Base-by-base conservation (phyloP, 2,797 vertebrate genomes). In the Lophotriccus pileatus region DNA sequence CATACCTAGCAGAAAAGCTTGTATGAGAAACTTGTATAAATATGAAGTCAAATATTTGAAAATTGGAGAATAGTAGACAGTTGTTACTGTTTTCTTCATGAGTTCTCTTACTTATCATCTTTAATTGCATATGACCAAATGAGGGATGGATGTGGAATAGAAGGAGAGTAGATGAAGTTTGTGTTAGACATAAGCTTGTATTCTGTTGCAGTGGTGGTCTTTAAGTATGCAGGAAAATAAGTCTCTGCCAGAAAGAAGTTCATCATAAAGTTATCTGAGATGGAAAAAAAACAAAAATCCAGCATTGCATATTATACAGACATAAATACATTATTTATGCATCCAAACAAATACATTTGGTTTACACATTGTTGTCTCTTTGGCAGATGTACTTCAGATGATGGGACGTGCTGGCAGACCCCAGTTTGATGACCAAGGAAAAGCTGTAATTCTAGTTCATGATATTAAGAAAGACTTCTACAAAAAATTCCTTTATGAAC, bases 401-500 rank as follows among this genome's bases (percentile, higher is more conserved):
- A 99, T 99, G 99, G 99, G 99, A 5, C 98, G 99, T 89, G 99
- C 99, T 84, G 99, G 99, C 78, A 98, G 99, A 68, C 99, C 99
- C 74, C 99, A 99, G 96, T 99, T 99, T 67, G 99, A 99, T 95
- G 99, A 99, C 96, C 99, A 99, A 97, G 99, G 99, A 91, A 99
- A 99, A 98, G 99, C 99, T 15, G 99, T 99, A 47, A 99, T 99
- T 97, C 98, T 99, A 7, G 99, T 99, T 83, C 99, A 99, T 80
- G 99, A 99, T 97, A 99, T 99, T 95, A 99, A 99, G 97, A 99
- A 99, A 97, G 99, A 99, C 96, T 99, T 99, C 97, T 99, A 99
- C 97, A 99, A 99, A 98, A 99, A 99, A 97, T 99, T 99, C 94
- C 99, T 99, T 66, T 99, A 99, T 77, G 99, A 99, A 94, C 99